Evolutionary conservation across 92 coral and sea anemone genomes (phyloP).

Genomic region (Paramuricea clavata): DNA sequence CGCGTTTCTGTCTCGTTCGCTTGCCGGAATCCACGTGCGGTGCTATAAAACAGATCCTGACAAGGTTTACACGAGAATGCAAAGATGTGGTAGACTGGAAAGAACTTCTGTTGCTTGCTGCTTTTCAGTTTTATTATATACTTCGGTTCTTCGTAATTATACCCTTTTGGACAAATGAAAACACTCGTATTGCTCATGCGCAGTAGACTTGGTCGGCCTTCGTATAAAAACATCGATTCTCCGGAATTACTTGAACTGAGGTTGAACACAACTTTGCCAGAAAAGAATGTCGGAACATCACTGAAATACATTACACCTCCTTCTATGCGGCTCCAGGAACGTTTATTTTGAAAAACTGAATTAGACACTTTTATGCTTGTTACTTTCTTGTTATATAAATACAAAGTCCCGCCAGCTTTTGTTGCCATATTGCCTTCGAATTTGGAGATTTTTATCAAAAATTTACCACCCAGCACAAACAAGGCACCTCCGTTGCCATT

Average conservation of each 20-base stretch:
- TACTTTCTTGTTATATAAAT: neutral
- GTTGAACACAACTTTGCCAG: constrained; percentile 11
- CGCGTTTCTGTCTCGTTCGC: neutral
- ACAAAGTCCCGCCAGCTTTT: constrained; percentile 23
- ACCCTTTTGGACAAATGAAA: constrained; percentile 33
- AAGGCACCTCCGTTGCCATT: constrained; percentile 23
- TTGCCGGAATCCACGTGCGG: neutral
- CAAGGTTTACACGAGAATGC: constrained; percentile 38
- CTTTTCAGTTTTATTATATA: neutral
- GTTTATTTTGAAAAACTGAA: neutral
- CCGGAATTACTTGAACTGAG: constrained; percentile 15
- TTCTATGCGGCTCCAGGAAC: neutral
- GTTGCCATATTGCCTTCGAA: constrained; percentile 21
- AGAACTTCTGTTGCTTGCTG: neutral
- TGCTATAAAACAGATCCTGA: constrained; percentile 31
- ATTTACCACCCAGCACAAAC: neutral
- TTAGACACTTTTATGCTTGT: neutral
- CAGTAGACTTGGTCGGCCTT: neutral
- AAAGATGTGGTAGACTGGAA: constrained; percentile 12
- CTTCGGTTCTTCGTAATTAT: constrained; percentile 13
- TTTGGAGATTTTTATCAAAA: neutral
- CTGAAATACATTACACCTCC: constrained; percentile 31
- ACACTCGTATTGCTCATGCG: constrained; percentile 13
- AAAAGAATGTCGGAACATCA: neutral
- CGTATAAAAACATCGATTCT: constrained; percentile 11